phyloP scores from a whole-genome alignment of 2,797 vertebrate genomes.

The Cuculus canorus region DNA sequence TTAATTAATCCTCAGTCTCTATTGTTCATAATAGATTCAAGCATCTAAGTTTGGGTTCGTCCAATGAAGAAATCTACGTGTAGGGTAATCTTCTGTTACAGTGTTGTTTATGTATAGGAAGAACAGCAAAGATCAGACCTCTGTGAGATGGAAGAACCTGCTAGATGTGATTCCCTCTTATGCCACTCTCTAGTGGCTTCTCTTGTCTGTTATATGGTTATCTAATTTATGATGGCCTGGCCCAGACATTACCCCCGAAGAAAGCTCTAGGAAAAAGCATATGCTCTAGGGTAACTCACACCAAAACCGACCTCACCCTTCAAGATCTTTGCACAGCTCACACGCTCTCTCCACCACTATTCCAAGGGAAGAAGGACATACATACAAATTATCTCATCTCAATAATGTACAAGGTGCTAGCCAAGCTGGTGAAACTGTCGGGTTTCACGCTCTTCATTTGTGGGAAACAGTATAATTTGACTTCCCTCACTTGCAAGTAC shows the following conservation, averaged over 20 bases:
- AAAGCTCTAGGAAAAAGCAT: not conserved
- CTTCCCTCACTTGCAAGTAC: not conserved
- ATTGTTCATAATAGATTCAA: not conserved
- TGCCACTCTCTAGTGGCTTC: not conserved
- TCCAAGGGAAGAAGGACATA: not conserved
- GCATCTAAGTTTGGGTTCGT: not conserved
- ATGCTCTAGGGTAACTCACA: not conserved
- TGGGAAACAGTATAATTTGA: not conserved
- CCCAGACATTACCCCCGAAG: not conserved
- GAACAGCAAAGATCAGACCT: not conserved
- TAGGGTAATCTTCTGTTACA: not conserved
- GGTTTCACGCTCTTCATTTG: not conserved
- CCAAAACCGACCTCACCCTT: not conserved
- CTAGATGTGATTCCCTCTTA: not conserved
- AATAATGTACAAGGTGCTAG: not conserved
- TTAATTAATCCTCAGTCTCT: not conserved
- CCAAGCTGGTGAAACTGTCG: not conserved
- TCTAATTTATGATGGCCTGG: not conserved
- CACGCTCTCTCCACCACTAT: accelerated
- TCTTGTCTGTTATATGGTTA: not conserved
- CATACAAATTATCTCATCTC: not conserved
- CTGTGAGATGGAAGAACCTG: not conserved
- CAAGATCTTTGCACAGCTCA: not conserved
- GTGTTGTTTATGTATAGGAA: not conserved
- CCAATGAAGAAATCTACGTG: not conserved